Percentiles rank a stretch among this genome's conserved stretches.
Conservation (phyloP, 2,113 vertebrate genomes). For the Stigmatopora nigra region DNA sequence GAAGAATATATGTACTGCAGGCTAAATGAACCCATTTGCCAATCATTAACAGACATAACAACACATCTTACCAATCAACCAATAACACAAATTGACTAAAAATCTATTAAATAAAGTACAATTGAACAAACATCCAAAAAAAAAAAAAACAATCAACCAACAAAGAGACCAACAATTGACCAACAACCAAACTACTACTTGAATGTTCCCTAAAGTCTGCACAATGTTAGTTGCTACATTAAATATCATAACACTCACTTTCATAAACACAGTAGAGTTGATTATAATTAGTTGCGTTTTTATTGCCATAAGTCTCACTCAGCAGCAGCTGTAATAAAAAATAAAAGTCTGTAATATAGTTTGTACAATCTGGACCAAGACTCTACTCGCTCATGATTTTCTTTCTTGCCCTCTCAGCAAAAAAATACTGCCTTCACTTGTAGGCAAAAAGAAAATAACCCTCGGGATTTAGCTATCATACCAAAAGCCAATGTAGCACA, state of each 20-base stretch:
- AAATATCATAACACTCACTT: not conserved
- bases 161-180: not conserved
- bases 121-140: too few relatives aligned
- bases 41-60: not conserved
- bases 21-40: too few relatives aligned
- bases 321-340: conserved; percentile 6
- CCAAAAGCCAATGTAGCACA: conserved; percentile 54
- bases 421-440: conserved; percentile 26
- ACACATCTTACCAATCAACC: not conserved
- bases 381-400: conserved; percentile 29
- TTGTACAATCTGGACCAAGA: conserved; percentile 5
- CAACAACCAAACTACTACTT: not conserved
- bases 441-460: conserved; percentile 8
- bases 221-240: not conserved
- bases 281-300: conserved; percentile 11
- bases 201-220: not conserved
- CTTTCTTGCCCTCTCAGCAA: conserved; percentile 47
- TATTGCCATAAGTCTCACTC: conserved; percentile 13
- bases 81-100: not conserved
- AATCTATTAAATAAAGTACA: not conserved
- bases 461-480: conserved; percentile 41
- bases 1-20: not conserved
- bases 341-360: conserved; percentile 21
- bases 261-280: not conserved
- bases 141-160: not conserved